These are phyloP conservation scores for Cyprinus carpio DNA, from an alignment of 2,113 vertebrate species.

Conservation along the genomic window DNA sequence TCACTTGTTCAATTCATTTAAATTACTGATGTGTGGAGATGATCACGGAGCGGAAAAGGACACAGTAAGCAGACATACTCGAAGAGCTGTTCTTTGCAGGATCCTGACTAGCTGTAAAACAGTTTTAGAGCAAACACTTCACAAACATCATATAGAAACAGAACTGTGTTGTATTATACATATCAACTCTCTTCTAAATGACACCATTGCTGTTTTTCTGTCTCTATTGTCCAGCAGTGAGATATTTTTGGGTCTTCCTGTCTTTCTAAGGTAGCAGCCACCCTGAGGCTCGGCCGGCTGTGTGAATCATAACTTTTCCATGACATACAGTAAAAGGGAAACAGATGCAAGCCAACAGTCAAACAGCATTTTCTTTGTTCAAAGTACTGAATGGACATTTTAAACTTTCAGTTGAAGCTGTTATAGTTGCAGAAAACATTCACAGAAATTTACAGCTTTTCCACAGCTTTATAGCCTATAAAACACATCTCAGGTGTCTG, in stretches of 20 bases:
- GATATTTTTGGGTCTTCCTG: conserved; percentile 45
- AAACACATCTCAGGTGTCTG: not conserved
- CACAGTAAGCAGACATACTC: conserved; percentile 44
- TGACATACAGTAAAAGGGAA: conserved; percentile 16
- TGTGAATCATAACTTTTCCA: conserved; percentile 23
- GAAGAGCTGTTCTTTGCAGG: conserved; percentile 35
- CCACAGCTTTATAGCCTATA: not conserved
- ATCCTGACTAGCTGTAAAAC: not conserved
- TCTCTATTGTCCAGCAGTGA: conserved; percentile 9
- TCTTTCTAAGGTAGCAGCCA: conserved; percentile 27
- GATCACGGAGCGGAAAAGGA: not conserved
- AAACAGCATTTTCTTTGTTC: conserved; percentile 2
- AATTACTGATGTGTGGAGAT: conserved; percentile 28
- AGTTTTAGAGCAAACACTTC: not conserved
- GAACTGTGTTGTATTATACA: not conserved
- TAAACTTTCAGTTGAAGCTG: conserved; percentile 2
- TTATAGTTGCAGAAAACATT: not conserved
- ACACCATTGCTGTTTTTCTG: not conserved
- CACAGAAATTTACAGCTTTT: not conserved
- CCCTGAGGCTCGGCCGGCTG: not conserved
- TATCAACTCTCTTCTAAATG: not conserved
- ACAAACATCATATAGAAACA: not conserved
- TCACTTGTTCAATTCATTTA: conserved; percentile 24
- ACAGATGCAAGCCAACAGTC: not conserved
- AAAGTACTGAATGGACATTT: not conserved